phyloP scores from a whole-genome alignment of 2,888 invertebrate species.

The Phengaris alcon region DNA sequence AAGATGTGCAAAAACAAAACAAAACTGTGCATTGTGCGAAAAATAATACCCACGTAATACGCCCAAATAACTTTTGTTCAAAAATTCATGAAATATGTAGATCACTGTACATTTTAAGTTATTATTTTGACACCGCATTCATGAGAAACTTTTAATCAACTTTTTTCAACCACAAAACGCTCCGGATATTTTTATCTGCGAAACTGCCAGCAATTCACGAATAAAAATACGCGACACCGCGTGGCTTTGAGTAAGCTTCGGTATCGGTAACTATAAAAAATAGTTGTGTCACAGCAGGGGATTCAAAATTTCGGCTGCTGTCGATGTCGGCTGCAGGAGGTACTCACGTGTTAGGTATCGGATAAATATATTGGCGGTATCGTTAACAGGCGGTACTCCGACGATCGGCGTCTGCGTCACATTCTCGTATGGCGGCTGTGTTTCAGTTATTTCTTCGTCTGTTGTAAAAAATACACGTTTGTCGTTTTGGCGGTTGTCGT shows the following conservation, averaged over 20 bases:
- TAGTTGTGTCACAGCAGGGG: constrained; percentile 24
- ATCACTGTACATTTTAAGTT: constrained; percentile 29
- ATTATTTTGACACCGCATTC: constrained; percentile 32
- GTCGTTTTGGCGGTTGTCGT: constrained; percentile 62
- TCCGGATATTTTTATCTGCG: constrained; percentile 31
- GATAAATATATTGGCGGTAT: constrained; percentile 61
- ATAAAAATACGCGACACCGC: constrained; percentile 31
- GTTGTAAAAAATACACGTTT: constrained; percentile 59
- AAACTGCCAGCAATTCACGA: constrained; percentile 32
- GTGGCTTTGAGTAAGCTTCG: constrained; percentile 31
- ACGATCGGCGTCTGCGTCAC: constrained; percentile 55
- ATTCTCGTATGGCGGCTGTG: constrained; percentile 32
- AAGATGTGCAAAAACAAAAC: constrained; percentile 6
- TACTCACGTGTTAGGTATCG: constrained; percentile 73
- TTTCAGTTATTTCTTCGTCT: constrained; percentile 47
- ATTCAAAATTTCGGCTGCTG: constrained; percentile 9
- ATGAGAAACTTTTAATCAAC: constrained; percentile 33
- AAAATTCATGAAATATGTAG: constrained; percentile 28
- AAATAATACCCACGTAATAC: constrained; percentile 17
- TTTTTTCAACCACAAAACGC: constrained; percentile 32
- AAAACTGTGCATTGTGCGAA: constrained; percentile 10
- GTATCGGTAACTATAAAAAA: constrained; percentile 34
- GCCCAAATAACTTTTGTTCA: background rate
- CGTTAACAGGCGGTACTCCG: constrained; percentile 57
- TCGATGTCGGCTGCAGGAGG: background rate